Evolutionary conservation across 2,888 invertebrate genomes (phyloP), one percentile per base, ranked within the genome.

Genomic region (Mythimna lalbum): DNA sequence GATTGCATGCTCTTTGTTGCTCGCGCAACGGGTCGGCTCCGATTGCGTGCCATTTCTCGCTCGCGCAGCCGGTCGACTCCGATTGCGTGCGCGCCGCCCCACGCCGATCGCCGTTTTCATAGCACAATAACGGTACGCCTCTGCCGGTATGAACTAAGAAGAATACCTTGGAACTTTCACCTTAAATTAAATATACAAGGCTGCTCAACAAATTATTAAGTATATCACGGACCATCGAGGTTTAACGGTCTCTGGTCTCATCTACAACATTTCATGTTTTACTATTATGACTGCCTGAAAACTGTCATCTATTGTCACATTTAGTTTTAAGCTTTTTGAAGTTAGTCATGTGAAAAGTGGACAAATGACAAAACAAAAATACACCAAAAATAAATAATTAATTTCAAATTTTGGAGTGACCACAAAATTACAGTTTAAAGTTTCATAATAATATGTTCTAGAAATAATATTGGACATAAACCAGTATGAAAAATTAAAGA

Each of bases 361-460:
- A 62, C 57, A 75, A 65, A 43, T 27, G 27, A 62, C 47, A 59
- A 75, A 75, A 77, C 77, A 70, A 69, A 76, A 31, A 50, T 19
- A 39, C 6, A 12, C 17, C 14, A 4, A 31, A n/a, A 27, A 36
- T 19, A 27, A n/a, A 4, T 47, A 7, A 33, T 9, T 47, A n/a
- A 52, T 23, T 59, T 57, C 7, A 17, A 5, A 33, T 21, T 71
- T 77, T 59, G 49, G 31, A 19, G 12, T 14, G n/a, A 61, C 10
- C 12, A 53, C 27, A 36, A 77, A 75, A 60, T 55, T 73, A 2
- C 3, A 55, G 53, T 49, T 5, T 23, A 14, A 1, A 43, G 4
- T 33, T 52, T 36, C 14, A 19, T 27, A 4, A 4, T 33, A 72
- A 47, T n/a, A 70, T n/a, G 47, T n/a, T 36, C 47, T 36, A n/a